phyloP scores from a whole-genome alignment of 2,888 invertebrate species.

The Parascotia fuliginaria region DNA sequence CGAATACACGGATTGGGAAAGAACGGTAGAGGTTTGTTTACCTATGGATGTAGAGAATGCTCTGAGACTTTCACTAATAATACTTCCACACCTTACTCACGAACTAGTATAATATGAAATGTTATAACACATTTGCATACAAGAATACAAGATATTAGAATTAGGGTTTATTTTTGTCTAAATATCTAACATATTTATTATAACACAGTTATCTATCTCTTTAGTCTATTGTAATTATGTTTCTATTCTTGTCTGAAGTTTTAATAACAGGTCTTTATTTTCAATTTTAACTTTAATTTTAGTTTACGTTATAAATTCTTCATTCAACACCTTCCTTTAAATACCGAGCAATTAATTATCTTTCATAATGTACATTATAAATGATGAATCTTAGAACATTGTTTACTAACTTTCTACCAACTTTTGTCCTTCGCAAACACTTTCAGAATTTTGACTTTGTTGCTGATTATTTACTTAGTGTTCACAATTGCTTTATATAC shows the following conservation, averaged over 20 bases:
- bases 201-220: too few species aligned
- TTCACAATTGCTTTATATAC: not conserved
- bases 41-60: slow-evolving; percentile 41
- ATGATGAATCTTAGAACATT: slow-evolving; percentile 1
- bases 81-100: not conserved
- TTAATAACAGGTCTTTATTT: too few species aligned
- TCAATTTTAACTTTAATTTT: not conserved
- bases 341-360: slow-evolving; percentile 3
- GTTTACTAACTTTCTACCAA: not conserved
- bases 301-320: not conserved
- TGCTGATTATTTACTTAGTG: not conserved
- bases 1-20: slow-evolving; percentile 99
- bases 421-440: not conserved
- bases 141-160: too few species aligned
- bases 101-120: too few species aligned
- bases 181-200: too few species aligned
- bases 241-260: too few species aligned
- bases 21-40: slow-evolving; percentile 89
- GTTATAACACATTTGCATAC: too few species aligned
- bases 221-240: too few species aligned
- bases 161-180: too few species aligned
- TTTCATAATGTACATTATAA: not conserved
- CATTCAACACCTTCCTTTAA: not conserved
- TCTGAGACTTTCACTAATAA: not conserved
- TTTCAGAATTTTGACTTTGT: not conserved